Evolutionary conservation across 2,888 invertebrate genomes (phyloP), one percentile per base, ranked within the genome.

Genomic region (Cheiracanthium punctorium): DNA sequence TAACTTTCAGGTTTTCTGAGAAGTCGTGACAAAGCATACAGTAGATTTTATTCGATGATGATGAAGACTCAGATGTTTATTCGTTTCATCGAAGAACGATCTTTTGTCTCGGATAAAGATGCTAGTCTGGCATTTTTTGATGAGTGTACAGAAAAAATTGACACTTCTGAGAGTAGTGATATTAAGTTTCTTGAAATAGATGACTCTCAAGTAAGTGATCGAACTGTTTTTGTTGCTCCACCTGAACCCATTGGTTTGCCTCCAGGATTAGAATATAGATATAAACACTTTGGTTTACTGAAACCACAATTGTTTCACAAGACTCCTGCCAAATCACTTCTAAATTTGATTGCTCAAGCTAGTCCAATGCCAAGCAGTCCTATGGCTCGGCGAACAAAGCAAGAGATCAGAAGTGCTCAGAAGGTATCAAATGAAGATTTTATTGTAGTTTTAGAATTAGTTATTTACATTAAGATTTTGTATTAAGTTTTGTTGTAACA

Each of bases 91-190:
- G 99, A 99, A 92, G 99, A 99, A 92, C 94, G 99, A 28, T 98
- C 98, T 89, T 99, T 99, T 92, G 97, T 98, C 0, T 97, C 98
- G n/a, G 98, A 98, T 91, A 97, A 96, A 90, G 98, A 99, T 92
- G 97, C 97, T 87, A 97, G 97, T 70, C 93, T 99, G 82, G 97
- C 96, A 17, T 97, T 97, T 92, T 99, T 99, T 91, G 99, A 99
- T 92, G 98, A 99, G 91, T 99, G 98, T 91, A 95, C 96, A 8
- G 98, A 98, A 91, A 95, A 96, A 91, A 89, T 91, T 7, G 90
- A 90, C 65, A 58, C 72, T 12, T 65, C 77, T 29, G 82, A 88
- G 10, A 81, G 77, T n/a, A 79, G 81, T 37, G 89, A 89, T 17
- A 29, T 48, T 58, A 94, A 94, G 88, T 92, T 98, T 88, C 93